These are phyloP conservation scores for Hydrozoanthus tunicans DNA, from an alignment of 64 coral and sea anemone genomes.

Conservation along the genomic window DNA sequence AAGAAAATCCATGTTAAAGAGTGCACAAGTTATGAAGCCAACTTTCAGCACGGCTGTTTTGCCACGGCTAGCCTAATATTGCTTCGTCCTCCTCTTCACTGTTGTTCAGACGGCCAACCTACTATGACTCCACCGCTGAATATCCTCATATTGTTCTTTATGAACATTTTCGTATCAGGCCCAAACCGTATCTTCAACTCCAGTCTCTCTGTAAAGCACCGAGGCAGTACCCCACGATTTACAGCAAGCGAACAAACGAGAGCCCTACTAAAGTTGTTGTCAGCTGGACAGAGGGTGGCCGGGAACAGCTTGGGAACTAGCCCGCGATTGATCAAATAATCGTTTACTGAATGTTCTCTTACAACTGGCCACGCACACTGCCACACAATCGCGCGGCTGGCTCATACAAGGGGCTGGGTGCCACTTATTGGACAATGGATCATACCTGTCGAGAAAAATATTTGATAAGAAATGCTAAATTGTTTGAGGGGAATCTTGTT, in stretches of 20 bases:
- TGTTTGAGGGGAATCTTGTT: too few relatives aligned
- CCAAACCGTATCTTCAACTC: neutral
- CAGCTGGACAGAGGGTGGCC: constrained; percentile 38
- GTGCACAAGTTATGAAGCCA: too few relatives aligned
- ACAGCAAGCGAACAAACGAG: neutral
- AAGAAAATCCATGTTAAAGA: too few relatives aligned
- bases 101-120: neutral
- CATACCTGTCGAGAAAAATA: constrained; percentile 63
- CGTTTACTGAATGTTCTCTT: constrained; percentile 79
- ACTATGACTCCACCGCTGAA: neutral
- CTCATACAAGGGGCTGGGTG: constrained; percentile 78
- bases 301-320: constrained; percentile 35
- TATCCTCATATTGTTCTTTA: neutral
- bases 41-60: too few relatives aligned
- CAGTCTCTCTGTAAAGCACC: neutral
- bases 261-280: neutral
- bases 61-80: too few relatives aligned
- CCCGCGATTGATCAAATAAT: constrained; percentile 64
- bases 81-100: too few relatives aligned
- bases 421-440: constrained; percentile 95
- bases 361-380: constrained; percentile 89
- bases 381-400: constrained; percentile 96
- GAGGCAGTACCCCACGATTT: neutral
- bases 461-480: too few relatives aligned
- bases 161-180: neutral